Percentiles rank a stretch among this genome's conserved stretches.
Evolutionary conservation across 2,797 vertebrate genomes (phyloP).

Genomic region (Harpagifer antarcticus): DNA sequence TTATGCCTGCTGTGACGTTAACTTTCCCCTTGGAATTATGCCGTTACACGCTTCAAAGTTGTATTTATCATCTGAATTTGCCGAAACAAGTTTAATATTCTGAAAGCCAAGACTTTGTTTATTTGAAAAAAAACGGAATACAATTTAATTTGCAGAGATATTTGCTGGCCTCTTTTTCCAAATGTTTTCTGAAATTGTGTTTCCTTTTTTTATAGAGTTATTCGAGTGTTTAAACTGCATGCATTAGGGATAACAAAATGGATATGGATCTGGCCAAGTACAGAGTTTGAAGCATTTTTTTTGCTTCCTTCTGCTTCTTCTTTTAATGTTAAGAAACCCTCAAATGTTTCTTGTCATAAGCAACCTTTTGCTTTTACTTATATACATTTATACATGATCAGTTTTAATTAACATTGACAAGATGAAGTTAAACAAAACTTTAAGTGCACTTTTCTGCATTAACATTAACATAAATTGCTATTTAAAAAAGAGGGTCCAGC

Average conservation of each 20-base stretch:
- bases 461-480: constrained; percentile 2
- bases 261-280: background rate
- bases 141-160: background rate
- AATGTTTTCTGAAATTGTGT: background rate
- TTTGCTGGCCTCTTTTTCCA: background rate
- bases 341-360: background rate
- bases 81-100: too few species aligned
- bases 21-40: too few species aligned
- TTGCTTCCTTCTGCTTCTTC: background rate
- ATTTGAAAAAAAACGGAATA: background rate
- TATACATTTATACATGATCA: constrained; percentile 27
- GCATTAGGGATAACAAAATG: background rate
- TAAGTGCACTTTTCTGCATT: background rate
- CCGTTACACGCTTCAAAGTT: too few species aligned
- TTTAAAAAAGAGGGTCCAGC: constrained; percentile 18
- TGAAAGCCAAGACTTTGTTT: too few species aligned
- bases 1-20: too few species aligned
- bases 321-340: background rate
- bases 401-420: constrained; percentile 29
- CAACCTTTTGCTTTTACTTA: constrained; percentile 20
- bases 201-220: background rate
- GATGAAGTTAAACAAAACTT: constrained; percentile 36
- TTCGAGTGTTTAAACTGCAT: background rate
- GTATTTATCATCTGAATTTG: too few species aligned
- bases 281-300: background rate